Percentiles rank a stretch among this genome's conserved stretches.
Evolutionary conservation across 2,113 vertebrate species (phyloP).

Genomic region (Podarcis muralis): DNA sequence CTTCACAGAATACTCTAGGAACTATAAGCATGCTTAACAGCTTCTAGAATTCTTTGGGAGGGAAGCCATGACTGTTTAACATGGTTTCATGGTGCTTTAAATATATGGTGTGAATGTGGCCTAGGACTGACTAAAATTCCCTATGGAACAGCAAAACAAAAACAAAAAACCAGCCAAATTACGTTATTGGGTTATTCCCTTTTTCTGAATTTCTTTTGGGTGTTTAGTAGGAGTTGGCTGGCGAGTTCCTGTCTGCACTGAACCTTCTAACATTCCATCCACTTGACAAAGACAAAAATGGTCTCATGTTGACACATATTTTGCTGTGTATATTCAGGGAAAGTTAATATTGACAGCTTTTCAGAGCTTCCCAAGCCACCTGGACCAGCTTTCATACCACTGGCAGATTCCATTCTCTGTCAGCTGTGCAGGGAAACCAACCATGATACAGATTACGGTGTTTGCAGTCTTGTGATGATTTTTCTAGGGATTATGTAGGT

Average conservation of each 20-base stretch:
- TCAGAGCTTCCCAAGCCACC: background rate
- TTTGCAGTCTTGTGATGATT: background rate
- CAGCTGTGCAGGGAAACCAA: background rate
- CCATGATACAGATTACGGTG: background rate
- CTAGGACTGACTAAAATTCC: too few relatives aligned
- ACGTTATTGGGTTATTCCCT: background rate
- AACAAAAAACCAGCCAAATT: background rate
- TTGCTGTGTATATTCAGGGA: conserved; percentile 3
- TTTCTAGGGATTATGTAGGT: conserved; percentile 1
- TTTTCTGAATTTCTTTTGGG: background rate
- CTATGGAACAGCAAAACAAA: background rate
- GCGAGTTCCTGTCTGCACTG: background rate
- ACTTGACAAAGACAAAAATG: background rate
- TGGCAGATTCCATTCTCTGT: background rate
- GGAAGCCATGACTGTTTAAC: too few relatives aligned
- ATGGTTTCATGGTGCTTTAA: too few relatives aligned
- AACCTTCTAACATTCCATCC: background rate
- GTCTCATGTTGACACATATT: conserved; percentile 4
- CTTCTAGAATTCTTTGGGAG: too few relatives aligned
- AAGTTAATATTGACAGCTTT: conserved; percentile 32
- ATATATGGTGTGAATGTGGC: too few relatives aligned
- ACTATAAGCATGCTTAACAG: too few relatives aligned
- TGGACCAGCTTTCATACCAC: background rate
- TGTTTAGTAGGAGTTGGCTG: background rate
- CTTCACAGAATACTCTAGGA: too few relatives aligned